A percentile compares a stretch with the other conserved stretches of the same genome.
phyloP scores from a whole-genome alignment of 2,888 invertebrate genomes.

The Drosophila paramelanica region DNA sequence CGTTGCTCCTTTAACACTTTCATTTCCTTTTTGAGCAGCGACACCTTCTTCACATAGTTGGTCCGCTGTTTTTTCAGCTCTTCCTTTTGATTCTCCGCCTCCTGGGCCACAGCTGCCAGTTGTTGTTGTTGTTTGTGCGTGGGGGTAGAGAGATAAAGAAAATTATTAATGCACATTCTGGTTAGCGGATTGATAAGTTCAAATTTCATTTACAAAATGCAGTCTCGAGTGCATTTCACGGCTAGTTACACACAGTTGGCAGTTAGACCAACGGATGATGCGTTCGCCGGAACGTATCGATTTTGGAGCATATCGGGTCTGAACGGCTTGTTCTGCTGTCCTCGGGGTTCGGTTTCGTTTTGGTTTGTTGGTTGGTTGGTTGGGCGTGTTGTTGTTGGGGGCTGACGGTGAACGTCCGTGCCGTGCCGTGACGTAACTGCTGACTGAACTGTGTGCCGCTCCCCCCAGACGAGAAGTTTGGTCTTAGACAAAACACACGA shows the following conservation, averaged over 20 bases:
- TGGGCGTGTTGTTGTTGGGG: constrained; percentile 59
- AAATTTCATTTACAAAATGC: constrained; percentile 82
- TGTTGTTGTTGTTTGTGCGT: constrained; percentile 13
- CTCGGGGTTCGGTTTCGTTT: constrained; percentile 29
- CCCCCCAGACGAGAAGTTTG: constrained; percentile 51
- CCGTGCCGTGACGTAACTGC: constrained; percentile 45
- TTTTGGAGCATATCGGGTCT: constrained; percentile 48
- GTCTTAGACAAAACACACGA: constrained; percentile 56
- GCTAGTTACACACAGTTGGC: constrained; percentile 59
- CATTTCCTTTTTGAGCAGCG: constrained; percentile 90
- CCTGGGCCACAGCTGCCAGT: constrained; percentile 90
- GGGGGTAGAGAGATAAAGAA: constrained; percentile 46
- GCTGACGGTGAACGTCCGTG: constrained; percentile 54
- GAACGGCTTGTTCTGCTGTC: constrained; percentile 52
- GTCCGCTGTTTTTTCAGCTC: constrained; percentile 92
- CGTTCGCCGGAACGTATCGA: constrained; percentile 62
- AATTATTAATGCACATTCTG: constrained; percentile 50
- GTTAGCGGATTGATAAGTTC: constrained; percentile 52
- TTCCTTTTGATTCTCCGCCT: constrained; percentile 92
- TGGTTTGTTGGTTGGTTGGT: constrained; percentile 24
- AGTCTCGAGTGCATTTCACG: constrained; percentile 74
- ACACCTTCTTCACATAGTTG: constrained; percentile 91
- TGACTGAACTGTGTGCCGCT: constrained; percentile 35
- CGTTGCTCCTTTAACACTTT: constrained; percentile 92
- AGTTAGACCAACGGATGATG: constrained; percentile 60